phyloP scores from a whole-genome alignment of 2,797 vertebrate genomes.

The Myripristis jacobus region DNA sequence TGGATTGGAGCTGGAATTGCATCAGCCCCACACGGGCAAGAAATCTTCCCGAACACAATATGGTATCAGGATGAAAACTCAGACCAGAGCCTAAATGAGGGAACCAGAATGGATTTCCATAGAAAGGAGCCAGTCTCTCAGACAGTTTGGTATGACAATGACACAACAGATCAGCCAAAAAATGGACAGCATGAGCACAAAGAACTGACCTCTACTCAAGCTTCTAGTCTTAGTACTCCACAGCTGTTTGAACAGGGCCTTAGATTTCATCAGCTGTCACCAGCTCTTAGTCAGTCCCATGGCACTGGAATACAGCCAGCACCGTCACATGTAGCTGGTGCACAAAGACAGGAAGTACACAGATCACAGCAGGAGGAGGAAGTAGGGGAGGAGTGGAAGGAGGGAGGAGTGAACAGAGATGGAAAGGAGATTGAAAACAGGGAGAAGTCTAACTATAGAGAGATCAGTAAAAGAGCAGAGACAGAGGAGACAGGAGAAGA shows the following conservation, averaged over 20 bases:
- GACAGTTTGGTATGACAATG: constrained; percentile 57
- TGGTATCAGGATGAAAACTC: constrained; percentile 44
- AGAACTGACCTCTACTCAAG: constrained; percentile 29
- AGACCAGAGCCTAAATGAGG: not conserved
- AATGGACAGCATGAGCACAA: constrained; percentile 24
- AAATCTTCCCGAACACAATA: constrained; percentile 17
- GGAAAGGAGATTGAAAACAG: constrained; percentile 32
- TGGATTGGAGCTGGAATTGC: constrained; percentile 21
- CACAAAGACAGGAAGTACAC: constrained; percentile 74
- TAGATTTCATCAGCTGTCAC: constrained; percentile 39
- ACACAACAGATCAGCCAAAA: not conserved
- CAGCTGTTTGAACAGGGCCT: constrained; percentile 47
- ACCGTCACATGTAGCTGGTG: constrained; percentile 59
- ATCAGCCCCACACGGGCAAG: not conserved
- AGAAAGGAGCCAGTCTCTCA: constrained; percentile 27
- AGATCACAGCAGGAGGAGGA: constrained; percentile 59
- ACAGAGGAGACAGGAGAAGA: constrained; percentile 32
- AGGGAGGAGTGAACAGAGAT: constrained; percentile 18
- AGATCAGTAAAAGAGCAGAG: constrained; percentile 44
- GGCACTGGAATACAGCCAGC: constrained; percentile 58
- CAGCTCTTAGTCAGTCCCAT: constrained; percentile 58
- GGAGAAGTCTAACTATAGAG: constrained; percentile 32
- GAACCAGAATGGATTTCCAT: not conserved
- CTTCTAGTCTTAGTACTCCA: constrained; percentile 30
- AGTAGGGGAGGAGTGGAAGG: constrained; percentile 50